Conservation (phyloP, 2,888 invertebrate genomes). For the Melipona beecheii region DNA sequence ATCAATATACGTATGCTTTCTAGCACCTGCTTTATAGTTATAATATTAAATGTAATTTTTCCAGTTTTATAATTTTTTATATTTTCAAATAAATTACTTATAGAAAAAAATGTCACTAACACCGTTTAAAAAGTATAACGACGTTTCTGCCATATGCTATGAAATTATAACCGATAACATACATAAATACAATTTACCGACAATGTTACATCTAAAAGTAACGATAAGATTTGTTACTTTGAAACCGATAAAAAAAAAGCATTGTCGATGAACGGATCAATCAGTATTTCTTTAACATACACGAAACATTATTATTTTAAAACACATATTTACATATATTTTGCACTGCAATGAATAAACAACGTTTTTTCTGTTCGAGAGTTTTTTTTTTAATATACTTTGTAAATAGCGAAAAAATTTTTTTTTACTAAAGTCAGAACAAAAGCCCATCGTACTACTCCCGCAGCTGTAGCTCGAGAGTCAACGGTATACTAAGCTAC, state of each 20-base stretch:
- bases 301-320: neutral
- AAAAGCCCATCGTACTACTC: conserved; percentile 1
- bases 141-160: conserved; percentile 19
- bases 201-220: neutral
- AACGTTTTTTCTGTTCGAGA: neutral
- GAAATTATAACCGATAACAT: neutral
- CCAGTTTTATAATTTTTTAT: neutral
- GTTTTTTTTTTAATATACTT: neutral
- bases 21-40: neutral
- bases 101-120: neutral
- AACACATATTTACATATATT: neutral
- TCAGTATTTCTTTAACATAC: neutral
- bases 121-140: neutral
- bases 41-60: neutral
- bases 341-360: neutral
- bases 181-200: neutral
- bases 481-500: conserved; percentile 54
- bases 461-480: conserved; percentile 47
- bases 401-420: neutral
- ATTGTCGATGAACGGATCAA: neutral
- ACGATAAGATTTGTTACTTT: neutral
- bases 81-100: neutral
- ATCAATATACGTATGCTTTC: neutral
- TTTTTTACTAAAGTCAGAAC: neutral
- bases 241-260: neutral